Base-by-base conservation (phyloP, 1,140 invertebrate genomes). In the Mactra quadrangularis region DNA sequence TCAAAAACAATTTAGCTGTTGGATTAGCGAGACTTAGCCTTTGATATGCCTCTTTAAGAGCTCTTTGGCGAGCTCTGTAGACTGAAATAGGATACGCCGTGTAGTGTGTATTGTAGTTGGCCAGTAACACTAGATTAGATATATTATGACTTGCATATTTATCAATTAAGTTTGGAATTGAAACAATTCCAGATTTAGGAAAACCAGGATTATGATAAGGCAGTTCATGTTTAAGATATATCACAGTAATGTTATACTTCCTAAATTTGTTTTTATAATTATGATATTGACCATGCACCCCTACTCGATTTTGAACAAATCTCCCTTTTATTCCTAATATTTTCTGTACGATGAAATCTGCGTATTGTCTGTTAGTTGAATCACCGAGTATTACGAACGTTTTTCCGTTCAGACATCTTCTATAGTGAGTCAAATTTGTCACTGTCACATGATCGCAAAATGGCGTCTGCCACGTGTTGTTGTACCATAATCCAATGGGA, bases 341-440 rank as follows among this genome's bases (percentile, higher is more conserved):
- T n/a, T 2, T 19, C 27, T 66, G n/a, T 2, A 66, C 25, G 35
- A 66, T 35, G 38, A 19, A 66, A 1, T 66, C 62, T 2, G 62
- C 62, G 27, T 66, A 66, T n/a, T 66, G 62, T 41, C 62, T 15
- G 27, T 25, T 29, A 52, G 68, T 50, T 13, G 68, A 71, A 52
- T 71, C 68, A 1, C 68, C 68, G 3, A 71, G 25, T 9, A 71
- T 25, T 25, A 25, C 19, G 38, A 71, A 25, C 1, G 11, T 33
- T 52, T 71, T 71, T 15, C 38, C 38, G 19, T 52, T 50, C 22
- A 71, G 41, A 31, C 68, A 71, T 15, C 17, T 50, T 29, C 68
- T 47, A 29, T 71, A 71, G 31, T 1, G 13, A 9, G 19, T 29
- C 3, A 19, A 17, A 25, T 17, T 25, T n/a, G 2, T 17, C 11